Evolutionary conservation across 1,140 invertebrate species (phyloP).

Genomic region (Asobara japonica): DNA sequence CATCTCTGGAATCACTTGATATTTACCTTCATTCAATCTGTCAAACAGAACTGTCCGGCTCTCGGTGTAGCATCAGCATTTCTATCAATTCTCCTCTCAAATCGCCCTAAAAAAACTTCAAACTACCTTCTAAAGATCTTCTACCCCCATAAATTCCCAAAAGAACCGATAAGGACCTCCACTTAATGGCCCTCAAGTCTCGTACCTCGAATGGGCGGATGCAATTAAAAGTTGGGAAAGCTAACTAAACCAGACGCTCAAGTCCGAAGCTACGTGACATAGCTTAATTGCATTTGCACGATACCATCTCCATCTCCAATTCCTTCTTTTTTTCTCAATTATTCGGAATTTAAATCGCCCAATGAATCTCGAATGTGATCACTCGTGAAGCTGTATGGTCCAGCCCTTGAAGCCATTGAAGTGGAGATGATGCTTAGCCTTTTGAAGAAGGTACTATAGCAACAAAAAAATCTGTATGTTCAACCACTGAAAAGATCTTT

Average conservation of each 20-base stretch:
- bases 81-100: neutral
- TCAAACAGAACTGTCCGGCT: neutral
- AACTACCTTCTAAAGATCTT: neutral
- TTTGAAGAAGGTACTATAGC: too few relatives aligned
- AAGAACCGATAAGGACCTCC: neutral
- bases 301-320: neutral
- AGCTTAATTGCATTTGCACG: slow-evolving; percentile 56
- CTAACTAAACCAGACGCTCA: neutral
- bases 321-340: neutral
- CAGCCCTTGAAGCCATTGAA: too few relatives aligned
- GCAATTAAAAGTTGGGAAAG: slow-evolving; percentile 24
- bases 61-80: neutral
- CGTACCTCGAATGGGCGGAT: neutral
- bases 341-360: neutral
- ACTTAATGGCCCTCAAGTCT: slow-evolving; percentile 5
- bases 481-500: too few relatives aligned
- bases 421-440: too few relatives aligned
- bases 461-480: too few relatives aligned
- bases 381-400: too few relatives aligned
- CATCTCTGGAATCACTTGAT: neutral
- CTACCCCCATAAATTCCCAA: neutral
- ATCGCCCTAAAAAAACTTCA: neutral
- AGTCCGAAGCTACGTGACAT: slow-evolving; percentile 48
- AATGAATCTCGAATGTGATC: neutral
- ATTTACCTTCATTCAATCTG: neutral